Evolutionary conservation across 2,888 invertebrate genomes (phyloP), one percentile per base, ranked within the genome.

Genomic region (Tetropium fuscum): DNA sequence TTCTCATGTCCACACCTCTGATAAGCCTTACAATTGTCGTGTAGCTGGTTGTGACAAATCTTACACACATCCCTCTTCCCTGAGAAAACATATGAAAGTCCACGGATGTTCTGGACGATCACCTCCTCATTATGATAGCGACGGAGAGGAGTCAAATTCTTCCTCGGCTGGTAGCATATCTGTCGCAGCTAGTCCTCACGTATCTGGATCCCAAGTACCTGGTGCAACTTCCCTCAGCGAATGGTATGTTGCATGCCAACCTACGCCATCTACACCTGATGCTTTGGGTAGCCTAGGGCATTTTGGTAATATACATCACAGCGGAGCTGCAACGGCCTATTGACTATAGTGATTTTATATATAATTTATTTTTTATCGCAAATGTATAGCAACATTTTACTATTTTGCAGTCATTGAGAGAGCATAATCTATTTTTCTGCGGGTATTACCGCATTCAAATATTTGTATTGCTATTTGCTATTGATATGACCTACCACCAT

Each of bases 21-120:
- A 98, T 86, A 98, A 98, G 83, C 98, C 98, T 16, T 98, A 98
- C 89, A 96, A 95, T 86, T 98, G 98, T 83, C 92, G 97, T 74
- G 91, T 97, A 64, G 89, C 92, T 70, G 97, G 98, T 79, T 99
- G 99, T 85, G 98, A 98, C 87, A 99, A 99, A 87, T 96, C 95
- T 66, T 99, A 99, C 87, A 99, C 98, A 54, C 99, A 99, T 83
- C 99, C 99, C 15, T 97, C 96, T 58, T 97, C 97, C 25, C 87
- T 99, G 73, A 87, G 98, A 78, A 99, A 99, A 84, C 98, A 99
- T 84, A 97, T 98, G 96, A 97, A 97, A 87, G 91, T 91, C 18
- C 82, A 82, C 68, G 82, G 82, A 5, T 79, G 80, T 63, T 75
- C 78, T 51, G 80, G 81, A 8, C 70, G 81, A 51, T 80, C 80